phyloP scores from a whole-genome alignment of 2,113 vertebrate genomes.

The Loxodonta africana region DNA sequence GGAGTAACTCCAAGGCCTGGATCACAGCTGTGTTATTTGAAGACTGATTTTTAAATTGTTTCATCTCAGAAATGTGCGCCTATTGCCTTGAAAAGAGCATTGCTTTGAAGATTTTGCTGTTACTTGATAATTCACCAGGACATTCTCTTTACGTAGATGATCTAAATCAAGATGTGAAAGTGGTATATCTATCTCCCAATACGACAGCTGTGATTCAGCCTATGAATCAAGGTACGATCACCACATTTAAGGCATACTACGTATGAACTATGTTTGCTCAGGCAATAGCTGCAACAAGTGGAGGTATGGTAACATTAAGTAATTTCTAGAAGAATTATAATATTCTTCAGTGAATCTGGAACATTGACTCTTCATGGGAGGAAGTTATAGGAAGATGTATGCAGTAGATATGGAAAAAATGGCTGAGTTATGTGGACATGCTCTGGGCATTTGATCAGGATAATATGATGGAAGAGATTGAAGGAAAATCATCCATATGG shows the following conservation, averaged over 20 bases:
- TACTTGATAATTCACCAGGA: neutral
- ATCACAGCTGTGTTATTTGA: neutral
- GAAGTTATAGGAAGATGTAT: neutral
- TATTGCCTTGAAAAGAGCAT: neutral
- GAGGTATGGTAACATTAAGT: neutral
- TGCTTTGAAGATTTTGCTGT: neutral
- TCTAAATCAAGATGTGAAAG: neutral
- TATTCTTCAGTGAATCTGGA: neutral
- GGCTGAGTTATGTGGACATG: neutral
- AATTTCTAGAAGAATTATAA: neutral
- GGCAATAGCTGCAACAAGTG: neutral
- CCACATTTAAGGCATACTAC: neutral
- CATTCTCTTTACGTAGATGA: neutral
- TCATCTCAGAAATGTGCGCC: neutral
- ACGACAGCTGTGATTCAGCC: neutral
- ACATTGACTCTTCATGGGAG: neutral
- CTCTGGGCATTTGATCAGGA: neutral
- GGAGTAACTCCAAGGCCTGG: neutral
- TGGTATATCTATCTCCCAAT: neutral
- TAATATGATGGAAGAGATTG: neutral
- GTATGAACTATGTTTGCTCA: neutral
- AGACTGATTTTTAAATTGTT: neutral
- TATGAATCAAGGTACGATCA: neutral
- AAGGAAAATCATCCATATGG: neutral
- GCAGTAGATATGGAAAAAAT: neutral